These are phyloP conservation scores for Spinus olivaceus DNA, from an alignment of 2,797 vertebrate genomes.

Conservation along the genomic window DNA sequence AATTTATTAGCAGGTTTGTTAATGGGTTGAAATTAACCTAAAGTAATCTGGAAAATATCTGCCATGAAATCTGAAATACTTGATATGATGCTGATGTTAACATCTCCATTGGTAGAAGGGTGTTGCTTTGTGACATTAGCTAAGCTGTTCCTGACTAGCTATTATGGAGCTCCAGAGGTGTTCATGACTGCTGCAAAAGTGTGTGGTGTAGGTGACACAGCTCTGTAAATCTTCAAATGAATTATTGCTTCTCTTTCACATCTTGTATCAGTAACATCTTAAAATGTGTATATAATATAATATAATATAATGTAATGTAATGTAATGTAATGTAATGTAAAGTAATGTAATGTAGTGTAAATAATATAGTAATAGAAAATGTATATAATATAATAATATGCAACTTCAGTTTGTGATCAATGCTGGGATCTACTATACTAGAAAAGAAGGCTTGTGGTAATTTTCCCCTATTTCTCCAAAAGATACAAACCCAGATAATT, in stretches of 20 bases:
- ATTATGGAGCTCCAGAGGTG: background rate
- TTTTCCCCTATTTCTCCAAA: background rate
- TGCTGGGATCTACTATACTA: background rate
- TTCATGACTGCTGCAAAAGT: background rate
- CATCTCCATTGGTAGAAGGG: background rate
- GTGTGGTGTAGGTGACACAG: background rate
- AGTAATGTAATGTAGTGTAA: no score
- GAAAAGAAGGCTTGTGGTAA: background rate
- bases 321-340: no score
- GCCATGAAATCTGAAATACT: background rate
- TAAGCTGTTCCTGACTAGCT: background rate
- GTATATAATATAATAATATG: no score
- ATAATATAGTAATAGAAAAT: no score
- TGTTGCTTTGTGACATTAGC: background rate
- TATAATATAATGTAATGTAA: no score
- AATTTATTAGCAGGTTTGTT: conserved; percentile 8
- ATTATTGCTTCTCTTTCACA: background rate
- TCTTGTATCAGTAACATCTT: background rate
- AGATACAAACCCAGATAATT: background rate
- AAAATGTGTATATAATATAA: background rate
- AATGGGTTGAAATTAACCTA: background rate
- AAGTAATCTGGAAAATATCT: background rate
- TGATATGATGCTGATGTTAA: background rate
- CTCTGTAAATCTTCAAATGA: background rate
- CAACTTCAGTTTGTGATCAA: background rate